Evolutionary conservation across 2,797 vertebrate genomes (phyloP).

Genomic region (Artibeus lituratus): DNA sequence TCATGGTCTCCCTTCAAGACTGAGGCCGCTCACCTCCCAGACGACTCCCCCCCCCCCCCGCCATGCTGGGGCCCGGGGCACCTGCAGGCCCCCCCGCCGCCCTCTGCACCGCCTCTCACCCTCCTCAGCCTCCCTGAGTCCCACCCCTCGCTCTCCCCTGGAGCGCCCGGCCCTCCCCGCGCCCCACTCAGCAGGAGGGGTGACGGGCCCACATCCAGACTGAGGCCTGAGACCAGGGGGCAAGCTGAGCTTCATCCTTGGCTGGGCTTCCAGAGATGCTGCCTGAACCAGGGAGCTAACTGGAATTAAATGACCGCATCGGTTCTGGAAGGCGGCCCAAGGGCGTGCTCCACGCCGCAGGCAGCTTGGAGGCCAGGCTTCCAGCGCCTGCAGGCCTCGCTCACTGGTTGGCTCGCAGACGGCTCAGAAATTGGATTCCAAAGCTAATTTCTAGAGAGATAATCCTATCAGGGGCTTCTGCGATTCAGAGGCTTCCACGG

Average conservation of each 20-base stretch:
- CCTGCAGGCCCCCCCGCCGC: neutral
- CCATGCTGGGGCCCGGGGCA: neutral
- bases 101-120: no score
- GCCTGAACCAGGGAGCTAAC: no score
- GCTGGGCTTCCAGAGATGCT: fast-evolving
- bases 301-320: fast-evolving
- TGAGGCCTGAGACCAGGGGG: neutral
- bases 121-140: neutral
- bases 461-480: fast-evolving
- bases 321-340: fast-evolving
- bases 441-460: neutral
- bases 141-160: neutral
- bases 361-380: no score
- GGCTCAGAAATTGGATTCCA: neutral
- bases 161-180: neutral
- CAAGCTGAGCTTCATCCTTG: fast-evolving
- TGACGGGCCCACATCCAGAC: neutral
- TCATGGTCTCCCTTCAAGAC: fast-evolving
- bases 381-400: fast-evolving
- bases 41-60: neutral
- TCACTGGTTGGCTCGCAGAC: fast-evolving
- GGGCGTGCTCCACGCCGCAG: fast-evolving
- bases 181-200: neutral
- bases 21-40: fast-evolving
- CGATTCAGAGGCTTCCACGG: neutral